Evolutionary conservation across 2,113 vertebrate species (phyloP).

Genomic region (Peromyscus polionotus): DNA sequence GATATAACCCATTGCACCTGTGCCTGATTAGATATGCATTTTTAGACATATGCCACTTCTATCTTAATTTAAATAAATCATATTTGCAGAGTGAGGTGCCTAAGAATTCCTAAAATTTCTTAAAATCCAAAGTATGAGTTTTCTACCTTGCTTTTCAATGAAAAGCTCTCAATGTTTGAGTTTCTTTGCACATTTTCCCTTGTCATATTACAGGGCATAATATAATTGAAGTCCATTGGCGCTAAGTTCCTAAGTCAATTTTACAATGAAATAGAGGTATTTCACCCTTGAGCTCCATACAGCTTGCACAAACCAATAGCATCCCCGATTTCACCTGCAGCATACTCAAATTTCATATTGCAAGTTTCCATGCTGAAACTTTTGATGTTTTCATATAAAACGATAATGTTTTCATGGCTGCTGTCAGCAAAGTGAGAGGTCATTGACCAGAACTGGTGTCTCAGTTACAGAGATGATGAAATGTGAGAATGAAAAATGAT

Average conservation of each 20-base stretch:
- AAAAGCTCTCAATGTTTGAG: background rate
- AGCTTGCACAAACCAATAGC: background rate
- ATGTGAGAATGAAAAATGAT: constrained; percentile 24
- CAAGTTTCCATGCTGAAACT: background rate
- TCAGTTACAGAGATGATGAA: constrained; percentile 54
- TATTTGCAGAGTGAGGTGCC: background rate
- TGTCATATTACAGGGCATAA: background rate
- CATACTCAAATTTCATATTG: constrained; percentile 45
- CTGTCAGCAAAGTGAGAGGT: background rate
- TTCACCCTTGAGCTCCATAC: background rate
- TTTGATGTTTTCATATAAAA: constrained; percentile 44
- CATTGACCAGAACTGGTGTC: background rate
- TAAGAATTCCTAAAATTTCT: constrained; percentile 7
- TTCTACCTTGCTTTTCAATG: constrained; percentile 14
- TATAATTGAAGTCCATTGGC: background rate
- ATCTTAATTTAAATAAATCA: background rate
- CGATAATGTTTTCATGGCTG: background rate
- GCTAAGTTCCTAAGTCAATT: background rate
- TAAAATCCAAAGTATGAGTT: background rate
- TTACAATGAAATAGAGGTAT: background rate
- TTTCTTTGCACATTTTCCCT: background rate
- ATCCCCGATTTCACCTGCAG: background rate
- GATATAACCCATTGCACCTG: background rate
- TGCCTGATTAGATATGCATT: background rate
- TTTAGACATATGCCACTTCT: background rate